A percentile compares a stretch with the other conserved stretches of the same genome.
These are phyloP conservation scores for Matsumyia berberina DNA, from an alignment of 2,888 invertebrate genomes.

Conservation along the genomic window DNA sequence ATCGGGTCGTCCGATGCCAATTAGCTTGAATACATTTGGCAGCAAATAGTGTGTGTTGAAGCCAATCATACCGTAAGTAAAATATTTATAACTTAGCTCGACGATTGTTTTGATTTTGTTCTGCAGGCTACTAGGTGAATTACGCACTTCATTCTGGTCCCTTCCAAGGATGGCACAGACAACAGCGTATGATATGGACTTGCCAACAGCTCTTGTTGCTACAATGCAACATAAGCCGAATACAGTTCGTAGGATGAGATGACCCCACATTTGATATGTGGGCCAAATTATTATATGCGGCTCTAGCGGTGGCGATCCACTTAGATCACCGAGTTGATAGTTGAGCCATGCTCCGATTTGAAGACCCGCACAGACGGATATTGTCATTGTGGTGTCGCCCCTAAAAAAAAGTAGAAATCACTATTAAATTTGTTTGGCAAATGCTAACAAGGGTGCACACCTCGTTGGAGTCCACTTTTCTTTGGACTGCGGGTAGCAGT, in stretches of 20 bases:
- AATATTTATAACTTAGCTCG: slow-evolving; percentile 93
- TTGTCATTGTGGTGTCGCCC: slow-evolving; percentile 95
- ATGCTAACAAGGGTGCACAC: slow-evolving; percentile 83
- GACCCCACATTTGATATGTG: slow-evolving; percentile 89
- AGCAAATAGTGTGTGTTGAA: slow-evolving; percentile 91
- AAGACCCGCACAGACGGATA: slow-evolving; percentile 92
- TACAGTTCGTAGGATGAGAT: slow-evolving; percentile 88
- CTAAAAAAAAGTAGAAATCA: slow-evolving; percentile 85
- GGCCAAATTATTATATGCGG: slow-evolving; percentile 93
- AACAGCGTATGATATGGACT: slow-evolving; percentile 88
- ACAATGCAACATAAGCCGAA: slow-evolving; percentile 91
- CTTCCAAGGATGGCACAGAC: slow-evolving; percentile 89
- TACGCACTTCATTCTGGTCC: slow-evolving; percentile 88
- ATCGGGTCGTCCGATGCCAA: slow-evolving; percentile 92
- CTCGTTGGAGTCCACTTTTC: slow-evolving; percentile 96
- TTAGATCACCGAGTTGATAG: slow-evolving; percentile 91
- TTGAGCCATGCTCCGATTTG: slow-evolving; percentile 93
- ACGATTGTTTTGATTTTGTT: slow-evolving; percentile 90
- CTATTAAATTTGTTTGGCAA: background rate
- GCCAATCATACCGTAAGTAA: slow-evolving; percentile 92
- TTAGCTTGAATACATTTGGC: slow-evolving; percentile 90
- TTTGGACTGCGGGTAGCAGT: slow-evolving; percentile 90
- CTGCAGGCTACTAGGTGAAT: slow-evolving; percentile 87
- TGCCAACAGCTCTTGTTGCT: slow-evolving; percentile 88
- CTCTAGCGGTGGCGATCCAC: slow-evolving; percentile 87